Evolutionary conservation across 2,888 invertebrate species (phyloP), one percentile per base, ranked within the genome.

Genomic region (Oxytorus armatus): DNA sequence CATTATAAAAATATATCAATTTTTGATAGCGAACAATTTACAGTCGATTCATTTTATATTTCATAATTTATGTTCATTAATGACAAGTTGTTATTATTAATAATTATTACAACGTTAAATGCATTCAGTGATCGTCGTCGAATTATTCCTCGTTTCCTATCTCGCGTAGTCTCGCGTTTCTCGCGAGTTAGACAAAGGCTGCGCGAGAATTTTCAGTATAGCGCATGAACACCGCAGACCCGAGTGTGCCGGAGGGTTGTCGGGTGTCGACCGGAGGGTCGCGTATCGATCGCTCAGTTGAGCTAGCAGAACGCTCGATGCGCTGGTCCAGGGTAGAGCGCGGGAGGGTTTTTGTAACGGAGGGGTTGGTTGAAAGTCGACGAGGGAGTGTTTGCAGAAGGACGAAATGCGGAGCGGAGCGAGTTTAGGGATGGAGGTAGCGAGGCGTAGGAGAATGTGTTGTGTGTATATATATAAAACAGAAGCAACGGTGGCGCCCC

Each of bases 201-300:
- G 76, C 21, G 33, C 47, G 68, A 77, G 55, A 72, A 68, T 68
- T 36, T 33, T 25, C 65, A 4, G 70, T 66, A 55, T 59, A 68
- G 70, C 51, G 61, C 65, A 57, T 55, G 61, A 53, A 76, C 49
- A n/a, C n/a, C n/a, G n/a, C 47, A 49, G 18, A 36, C 63, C 73
- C 36, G 61, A 70, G 51, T 42, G 72, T 72, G 65, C 47, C 65
- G 75, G 82, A 79, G 82, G 77, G 83, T 82, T 77, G 83, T 77
- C 77, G 82, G 82, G 82, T 79, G 83, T 82, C 79, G 83, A 79
- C 77, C 72, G 73, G 79, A 73, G 76, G 81, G 69, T 79, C 47
- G n/a, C 69, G 82, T 83, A 83, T 83, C 83, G 83, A 83, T 83
- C 82, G 79, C 7, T 3, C 16, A 36, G 65, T 57, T 63, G 83